Base-by-base conservation (phyloP, 2,888 invertebrate genomes). In the Lasius fuliginosus region DNA sequence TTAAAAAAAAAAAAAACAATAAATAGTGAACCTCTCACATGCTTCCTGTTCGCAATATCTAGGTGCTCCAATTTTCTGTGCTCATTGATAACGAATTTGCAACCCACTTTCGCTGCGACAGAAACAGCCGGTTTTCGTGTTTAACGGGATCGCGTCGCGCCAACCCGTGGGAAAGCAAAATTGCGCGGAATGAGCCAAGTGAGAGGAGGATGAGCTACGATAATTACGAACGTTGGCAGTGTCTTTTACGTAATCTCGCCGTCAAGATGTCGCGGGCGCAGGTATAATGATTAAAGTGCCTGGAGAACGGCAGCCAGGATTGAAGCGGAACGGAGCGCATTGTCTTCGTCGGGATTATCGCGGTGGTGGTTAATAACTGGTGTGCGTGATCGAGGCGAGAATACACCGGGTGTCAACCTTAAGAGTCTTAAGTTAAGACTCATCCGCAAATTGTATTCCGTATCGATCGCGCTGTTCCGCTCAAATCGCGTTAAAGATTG, bases 211-310 rank as follows among this genome's bases (percentile, higher is more conserved):
- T 68, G 49, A 53, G 15, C 15, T 33, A 71, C 46, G 46, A 36
- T 56, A 71, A 71, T 81, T 71, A 79, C 12, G 71, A 60, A 49
- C 49, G 42, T 36, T n/a, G 40, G 60, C 8, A 33, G 27, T 42
- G 33, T 46, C 71, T 60, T 81, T 81, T 81, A 81, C 27, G 79
- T 81, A 81, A 81, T 62, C 60, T n/a, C 15, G 23, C 33, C 60
- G 60, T 81, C 71, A 62, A 46, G 58, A 71, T 81, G 73, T 81
- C 46, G 60, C 79, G 56, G 23, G 23, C 46, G 33, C 23, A 27
- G 30, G 11, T 68, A 42, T 58, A 69, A 77, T 69, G 69, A 68
- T 69, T 62, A 79, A 69, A 81, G 46, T 73, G 69, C 46, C 46
- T 46, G 27, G 23, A 49, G 79, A 81, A 71, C 46, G 46, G 36